Evolutionary conservation across 2,888 invertebrate genomes (phyloP).

Genomic region (Lycaena phlaeas): DNA sequence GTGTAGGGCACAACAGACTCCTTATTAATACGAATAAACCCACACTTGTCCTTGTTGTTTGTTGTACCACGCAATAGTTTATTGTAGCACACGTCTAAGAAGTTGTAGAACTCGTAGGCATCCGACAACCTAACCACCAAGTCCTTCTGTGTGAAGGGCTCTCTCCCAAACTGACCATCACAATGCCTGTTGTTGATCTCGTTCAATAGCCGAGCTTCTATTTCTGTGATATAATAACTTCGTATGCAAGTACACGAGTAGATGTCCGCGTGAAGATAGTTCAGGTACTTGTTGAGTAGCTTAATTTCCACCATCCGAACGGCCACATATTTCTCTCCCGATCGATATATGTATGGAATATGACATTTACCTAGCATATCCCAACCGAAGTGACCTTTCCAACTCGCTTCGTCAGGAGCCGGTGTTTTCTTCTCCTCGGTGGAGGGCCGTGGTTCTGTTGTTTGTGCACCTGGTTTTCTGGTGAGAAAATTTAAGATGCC

Average conservation of each 20-base stretch:
- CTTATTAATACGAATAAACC: constrained; percentile 92
- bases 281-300: constrained; percentile 89
- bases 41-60: constrained; percentile 85
- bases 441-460: constrained; percentile 34
- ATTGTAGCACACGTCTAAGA: constrained; percentile 90
- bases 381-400: constrained; percentile 92
- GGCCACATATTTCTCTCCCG: constrained; percentile 90
- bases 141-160: constrained; percentile 90
- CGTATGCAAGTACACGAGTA: constrained; percentile 93
- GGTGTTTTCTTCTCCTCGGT: constrained; percentile 55
- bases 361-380: constrained; percentile 87
- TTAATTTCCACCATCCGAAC: constrained; percentile 95
- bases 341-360: constrained; percentile 91
- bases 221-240: constrained; percentile 93
- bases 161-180: constrained; percentile 90
- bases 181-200: constrained; percentile 95
- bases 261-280: constrained; percentile 89
- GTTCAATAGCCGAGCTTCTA: constrained; percentile 90
- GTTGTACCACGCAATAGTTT: constrained; percentile 83
- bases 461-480: constrained; percentile 47
- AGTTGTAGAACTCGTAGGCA: constrained; percentile 91
- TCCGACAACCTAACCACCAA: constrained; percentile 90
- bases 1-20: constrained; percentile 96
- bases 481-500: constrained; percentile 77
- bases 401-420: constrained; percentile 81